phyloP scores from a whole-genome alignment of 2,797 vertebrate genomes.

The Kryptolebias ocellatus region DNA sequence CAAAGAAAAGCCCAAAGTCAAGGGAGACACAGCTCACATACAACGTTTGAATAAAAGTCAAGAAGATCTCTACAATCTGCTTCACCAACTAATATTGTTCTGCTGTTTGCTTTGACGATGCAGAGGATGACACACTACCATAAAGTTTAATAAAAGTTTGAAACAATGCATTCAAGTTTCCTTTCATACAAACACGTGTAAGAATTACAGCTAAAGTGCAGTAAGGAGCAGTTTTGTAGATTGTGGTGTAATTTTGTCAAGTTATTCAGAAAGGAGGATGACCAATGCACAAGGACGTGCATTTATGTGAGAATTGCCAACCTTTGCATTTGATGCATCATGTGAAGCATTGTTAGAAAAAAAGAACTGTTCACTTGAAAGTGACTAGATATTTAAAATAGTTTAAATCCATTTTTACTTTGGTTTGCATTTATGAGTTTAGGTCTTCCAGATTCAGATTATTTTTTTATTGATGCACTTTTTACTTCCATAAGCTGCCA shows the following conservation, averaged over 20 bases:
- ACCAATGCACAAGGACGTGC: neutral
- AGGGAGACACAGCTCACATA: conserved; percentile 21
- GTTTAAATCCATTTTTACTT: too few species aligned
- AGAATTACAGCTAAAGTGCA: conserved; percentile 37
- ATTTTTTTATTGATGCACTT: neutral
- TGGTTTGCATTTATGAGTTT: too few species aligned
- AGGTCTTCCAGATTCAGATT: too few species aligned
- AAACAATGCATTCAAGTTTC: conserved; percentile 51
- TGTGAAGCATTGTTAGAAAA: too few species aligned
- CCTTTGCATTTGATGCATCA: neutral
- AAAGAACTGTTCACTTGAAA: too few species aligned
- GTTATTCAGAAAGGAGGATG: conserved; percentile 9
- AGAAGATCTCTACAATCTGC: conserved; percentile 35
- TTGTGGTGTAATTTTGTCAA: conserved; percentile 26
- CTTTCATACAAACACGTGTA: neutral
- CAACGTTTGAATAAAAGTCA: conserved; percentile 45
- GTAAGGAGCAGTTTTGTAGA: conserved; percentile 15
- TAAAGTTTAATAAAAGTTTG: conserved; percentile 44
- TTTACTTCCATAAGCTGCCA: neutral
- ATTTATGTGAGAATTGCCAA: neutral
- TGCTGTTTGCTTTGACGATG: conserved; percentile 46
- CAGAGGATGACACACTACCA: conserved; percentile 21
- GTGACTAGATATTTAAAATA: too few species aligned
- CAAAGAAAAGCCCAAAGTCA: conserved; percentile 29
- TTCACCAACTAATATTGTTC: conserved; percentile 23